Evolutionary conservation across 1,140 invertebrate genomes (phyloP).

Genomic region (Dryas iulia): DNA sequence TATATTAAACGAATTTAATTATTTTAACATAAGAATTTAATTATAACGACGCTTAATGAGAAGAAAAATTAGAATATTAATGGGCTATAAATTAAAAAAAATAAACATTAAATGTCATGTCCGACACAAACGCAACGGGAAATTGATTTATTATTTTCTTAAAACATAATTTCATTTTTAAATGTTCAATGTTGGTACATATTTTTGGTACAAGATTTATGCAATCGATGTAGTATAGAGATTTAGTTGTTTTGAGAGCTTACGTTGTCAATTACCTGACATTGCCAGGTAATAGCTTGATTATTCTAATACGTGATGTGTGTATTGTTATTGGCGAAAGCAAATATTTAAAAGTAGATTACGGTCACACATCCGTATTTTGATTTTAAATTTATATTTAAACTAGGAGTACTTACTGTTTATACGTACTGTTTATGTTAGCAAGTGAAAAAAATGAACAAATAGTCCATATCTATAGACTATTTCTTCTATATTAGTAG

Average conservation of each 20-base stretch:
- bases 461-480: too few relatives aligned
- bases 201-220: neutral
- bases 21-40: too few relatives aligned
- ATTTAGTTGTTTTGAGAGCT: neutral
- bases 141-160: neutral
- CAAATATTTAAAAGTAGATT: conserved; percentile 10
- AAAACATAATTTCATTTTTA: neutral
- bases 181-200: too few relatives aligned
- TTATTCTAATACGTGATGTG: conserved; percentile 14
- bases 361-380: neutral
- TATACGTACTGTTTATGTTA: too few relatives aligned
- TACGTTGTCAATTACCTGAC: conserved; percentile 6
- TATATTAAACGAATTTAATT: too few relatives aligned
- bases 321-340: conserved; percentile 20
- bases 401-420: too few relatives aligned
- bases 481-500: too few relatives aligned
- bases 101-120: neutral
- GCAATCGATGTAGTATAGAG: neutral
- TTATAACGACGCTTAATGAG: neutral
- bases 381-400: neutral
- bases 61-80: neutral
- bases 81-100: neutral
- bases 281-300: conserved; percentile 5
- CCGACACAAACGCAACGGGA: neutral
- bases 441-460: too few relatives aligned